Percentiles rank a stretch among this genome's conserved stretches.
These are phyloP conservation scores for Hemicrepidius hirtus DNA, from an alignment of 2,888 invertebrate species.

Conservation along the genomic window DNA sequence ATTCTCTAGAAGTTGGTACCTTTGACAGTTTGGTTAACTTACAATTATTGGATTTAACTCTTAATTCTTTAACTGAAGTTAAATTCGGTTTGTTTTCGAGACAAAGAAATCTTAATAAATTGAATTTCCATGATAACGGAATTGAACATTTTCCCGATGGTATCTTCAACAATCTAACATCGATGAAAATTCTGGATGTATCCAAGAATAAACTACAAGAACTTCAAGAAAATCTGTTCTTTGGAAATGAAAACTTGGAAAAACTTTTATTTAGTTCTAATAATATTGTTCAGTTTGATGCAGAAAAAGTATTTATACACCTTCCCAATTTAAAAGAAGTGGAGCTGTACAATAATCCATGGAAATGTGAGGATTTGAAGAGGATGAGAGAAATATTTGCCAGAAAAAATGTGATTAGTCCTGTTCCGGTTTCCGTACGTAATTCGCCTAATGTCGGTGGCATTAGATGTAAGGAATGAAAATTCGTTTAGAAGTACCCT, in stretches of 20 bases:
- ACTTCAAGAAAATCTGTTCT: slow-evolving; percentile 11
- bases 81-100: slow-evolving; percentile 1
- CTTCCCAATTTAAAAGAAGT: slow-evolving; percentile 14
- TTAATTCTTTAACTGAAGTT: too few species aligned
- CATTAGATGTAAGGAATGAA: slow-evolving; percentile 19
- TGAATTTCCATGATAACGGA: background rate
- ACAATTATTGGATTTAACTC: too few species aligned
- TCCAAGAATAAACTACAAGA: slow-evolving; percentile 1
- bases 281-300: slow-evolving; percentile 1
- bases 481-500: too few species aligned
- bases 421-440: background rate
- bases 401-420: slow-evolving; percentile 3
- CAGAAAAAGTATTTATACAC: background rate
- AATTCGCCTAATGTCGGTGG: slow-evolving; percentile 16
- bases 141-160: slow-evolving; percentile 2
- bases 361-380: slow-evolving; percentile 21
- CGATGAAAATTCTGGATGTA: background rate
- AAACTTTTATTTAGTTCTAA: background rate
- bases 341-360: slow-evolving; percentile 13
- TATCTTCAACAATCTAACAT: slow-evolving; percentile 14
- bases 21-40: slow-evolving; percentile 3
- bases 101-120: slow-evolving; percentile 5
- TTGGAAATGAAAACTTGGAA: slow-evolving; percentile 21
- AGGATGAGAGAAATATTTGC: slow-evolving; percentile 5
- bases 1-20: background rate